Conservation (phyloP, 53 echinoderm and acorn worm species). For the Paelopatides confundens region DNA sequence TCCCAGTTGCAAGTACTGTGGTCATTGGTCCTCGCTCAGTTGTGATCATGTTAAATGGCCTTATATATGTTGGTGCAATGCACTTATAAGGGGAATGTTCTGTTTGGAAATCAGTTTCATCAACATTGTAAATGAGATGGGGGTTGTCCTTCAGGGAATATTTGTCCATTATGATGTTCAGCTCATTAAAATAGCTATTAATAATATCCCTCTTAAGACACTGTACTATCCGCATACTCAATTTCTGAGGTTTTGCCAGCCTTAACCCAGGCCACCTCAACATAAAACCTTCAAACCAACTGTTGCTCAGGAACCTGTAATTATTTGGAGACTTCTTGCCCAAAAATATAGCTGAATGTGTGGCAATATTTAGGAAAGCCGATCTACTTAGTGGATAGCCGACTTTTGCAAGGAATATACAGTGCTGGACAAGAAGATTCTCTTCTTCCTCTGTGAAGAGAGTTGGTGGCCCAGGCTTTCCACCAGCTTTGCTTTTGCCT, state of each 20-base stretch:
- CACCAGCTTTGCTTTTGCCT: neutral
- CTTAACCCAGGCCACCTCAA: neutral
- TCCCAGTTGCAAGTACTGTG: neutral
- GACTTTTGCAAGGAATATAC: neutral
- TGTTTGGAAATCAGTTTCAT: neutral
- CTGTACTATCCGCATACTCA: neutral
- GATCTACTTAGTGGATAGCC: neutral
- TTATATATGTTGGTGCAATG: too few relatives aligned
- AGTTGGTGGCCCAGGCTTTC: neutral
- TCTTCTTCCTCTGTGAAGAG: constrained; percentile 1
- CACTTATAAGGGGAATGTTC: too few relatives aligned
- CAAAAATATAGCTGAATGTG: neutral
- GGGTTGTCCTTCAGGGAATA: neutral
- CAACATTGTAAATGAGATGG: neutral
- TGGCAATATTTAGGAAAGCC: neutral
- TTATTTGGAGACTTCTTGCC: neutral
- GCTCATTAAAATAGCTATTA: neutral
- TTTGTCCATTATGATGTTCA: neutral
- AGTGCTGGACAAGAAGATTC: neutral
- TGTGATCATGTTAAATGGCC: too few relatives aligned
- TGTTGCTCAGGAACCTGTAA: neutral
- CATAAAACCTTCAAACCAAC: neutral
- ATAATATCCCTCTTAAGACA: neutral
- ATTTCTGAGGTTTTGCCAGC: neutral
- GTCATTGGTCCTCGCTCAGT: neutral